These are phyloP conservation scores for Ceratoteleas bidentatus DNA, from an alignment of 1,140 invertebrate genomes.

Conservation along the genomic window DNA sequence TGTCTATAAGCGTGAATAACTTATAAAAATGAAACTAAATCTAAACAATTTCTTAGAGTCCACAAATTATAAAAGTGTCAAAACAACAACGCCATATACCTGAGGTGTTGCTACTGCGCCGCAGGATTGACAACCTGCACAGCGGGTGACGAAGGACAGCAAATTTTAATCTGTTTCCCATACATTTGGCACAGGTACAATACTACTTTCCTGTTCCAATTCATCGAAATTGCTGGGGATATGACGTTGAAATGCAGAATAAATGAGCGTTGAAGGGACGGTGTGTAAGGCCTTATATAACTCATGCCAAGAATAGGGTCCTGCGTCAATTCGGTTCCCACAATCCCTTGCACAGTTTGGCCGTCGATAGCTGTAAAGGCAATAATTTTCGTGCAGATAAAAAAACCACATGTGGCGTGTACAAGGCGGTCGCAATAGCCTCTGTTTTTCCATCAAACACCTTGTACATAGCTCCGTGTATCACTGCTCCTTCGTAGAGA, in stretches of 20 bases:
- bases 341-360: conserved; percentile 5
- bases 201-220: background rate
- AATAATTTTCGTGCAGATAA: conserved; percentile 2
- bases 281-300: conserved; percentile 2
- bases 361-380: background rate
- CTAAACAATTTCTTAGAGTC: too few relatives aligned
- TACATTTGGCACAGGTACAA: background rate
- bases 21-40: too few relatives aligned
- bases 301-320: background rate
- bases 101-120: too few relatives aligned
- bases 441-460: background rate
- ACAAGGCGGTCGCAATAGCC: background rate
- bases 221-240: conserved; percentile 5
- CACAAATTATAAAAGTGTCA: too few relatives aligned
- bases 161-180: conserved; percentile 8
- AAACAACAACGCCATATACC: too few relatives aligned
- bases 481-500: background rate
- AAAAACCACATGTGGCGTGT: conserved; percentile 7
- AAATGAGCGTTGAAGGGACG: background rate
- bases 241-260: background rate
- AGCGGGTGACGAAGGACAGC: too few relatives aligned
- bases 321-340: background rate
- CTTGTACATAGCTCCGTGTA: background rate
- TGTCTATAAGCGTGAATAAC: too few relatives aligned
- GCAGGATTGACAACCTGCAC: too few relatives aligned